Evolutionary conservation across 2,113 vertebrate species (phyloP).

Genomic region (Anas platyrhynchos): DNA sequence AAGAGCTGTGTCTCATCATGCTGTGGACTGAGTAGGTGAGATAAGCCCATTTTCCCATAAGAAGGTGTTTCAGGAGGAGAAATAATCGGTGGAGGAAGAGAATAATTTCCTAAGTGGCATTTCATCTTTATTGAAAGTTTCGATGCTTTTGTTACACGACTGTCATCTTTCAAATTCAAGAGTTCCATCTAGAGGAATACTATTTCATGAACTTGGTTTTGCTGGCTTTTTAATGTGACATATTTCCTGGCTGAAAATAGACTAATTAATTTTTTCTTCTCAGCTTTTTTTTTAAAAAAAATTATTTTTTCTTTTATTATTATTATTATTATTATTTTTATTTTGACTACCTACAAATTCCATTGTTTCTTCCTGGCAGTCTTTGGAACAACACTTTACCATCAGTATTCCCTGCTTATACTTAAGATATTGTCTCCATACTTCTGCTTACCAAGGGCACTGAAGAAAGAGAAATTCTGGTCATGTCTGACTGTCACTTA

Average conservation of each 20-base stretch:
- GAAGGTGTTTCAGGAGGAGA: slow-evolving; percentile 5
- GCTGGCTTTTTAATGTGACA: neutral
- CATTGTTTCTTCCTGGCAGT: neutral
- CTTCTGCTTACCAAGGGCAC: neutral
- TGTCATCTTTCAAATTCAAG: slow-evolving; percentile 56
- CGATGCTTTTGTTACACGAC: neutral
- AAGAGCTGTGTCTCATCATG: neutral
- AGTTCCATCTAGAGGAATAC: slow-evolving; percentile 61
- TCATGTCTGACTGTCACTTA: neutral
- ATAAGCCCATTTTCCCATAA: slow-evolving; percentile 5
- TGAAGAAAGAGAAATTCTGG: neutral
- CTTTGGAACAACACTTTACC: neutral
- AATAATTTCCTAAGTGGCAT: slow-evolving; percentile 21
- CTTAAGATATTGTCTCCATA: neutral
- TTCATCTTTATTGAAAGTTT: neutral
- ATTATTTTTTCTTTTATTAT: neutral
- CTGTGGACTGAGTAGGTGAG: slow-evolving; percentile 24
- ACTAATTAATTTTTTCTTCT: neutral
- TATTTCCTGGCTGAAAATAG: neutral
- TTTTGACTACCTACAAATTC: neutral
- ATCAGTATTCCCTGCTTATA: neutral
- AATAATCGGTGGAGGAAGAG: neutral
- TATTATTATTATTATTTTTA: too few relatives aligned
- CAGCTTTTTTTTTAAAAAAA: neutral
- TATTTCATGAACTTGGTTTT: slow-evolving; percentile 31